phyloP scores from a whole-genome alignment of 2,888 invertebrate genomes.

The Drosophila neonasuta region DNA sequence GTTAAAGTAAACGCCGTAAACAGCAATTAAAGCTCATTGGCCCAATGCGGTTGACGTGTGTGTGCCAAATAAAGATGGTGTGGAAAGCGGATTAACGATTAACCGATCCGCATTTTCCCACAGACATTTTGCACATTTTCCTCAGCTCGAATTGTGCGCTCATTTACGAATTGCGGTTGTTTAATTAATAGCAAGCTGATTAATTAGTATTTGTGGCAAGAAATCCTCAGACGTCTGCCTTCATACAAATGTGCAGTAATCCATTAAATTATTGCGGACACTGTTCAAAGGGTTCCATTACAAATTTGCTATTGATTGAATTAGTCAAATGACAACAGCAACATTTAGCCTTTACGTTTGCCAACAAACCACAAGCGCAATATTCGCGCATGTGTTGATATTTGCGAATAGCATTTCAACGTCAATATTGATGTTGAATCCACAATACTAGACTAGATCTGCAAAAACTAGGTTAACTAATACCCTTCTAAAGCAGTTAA shows the following conservation, averaged over 20 bases:
- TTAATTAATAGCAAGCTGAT: conserved; percentile 73
- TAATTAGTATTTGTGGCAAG: conserved; percentile 65
- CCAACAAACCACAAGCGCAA: not conserved
- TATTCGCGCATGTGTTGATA: not conserved
- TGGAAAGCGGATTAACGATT: conserved; percentile 26
- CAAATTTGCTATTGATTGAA: conserved; percentile 59
- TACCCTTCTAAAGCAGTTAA: not conserved
- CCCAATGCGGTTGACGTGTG: not conserved
- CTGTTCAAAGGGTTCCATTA: conserved; percentile 24
- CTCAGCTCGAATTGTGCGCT: conserved; percentile 9
- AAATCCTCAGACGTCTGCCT: conserved; percentile 25
- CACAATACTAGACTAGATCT: not conserved
- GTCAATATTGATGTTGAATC: not conserved
- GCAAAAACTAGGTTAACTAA: no score
- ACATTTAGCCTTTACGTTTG: not conserved
- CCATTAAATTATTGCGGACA: conserved; percentile 27
- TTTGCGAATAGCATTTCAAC: not conserved
- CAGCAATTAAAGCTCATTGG: not conserved
- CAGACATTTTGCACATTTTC: conserved; percentile 15
- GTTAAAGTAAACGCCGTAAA: conserved; percentile 17
- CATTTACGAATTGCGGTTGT: conserved; percentile 57
- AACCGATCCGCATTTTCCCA: conserved; percentile 6
- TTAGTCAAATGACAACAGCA: conserved; percentile 26
- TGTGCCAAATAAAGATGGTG: not conserved
- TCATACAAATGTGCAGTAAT: conserved; percentile 23